Base-by-base conservation (phyloP, 2,113 vertebrate genomes). In the Empidonax traillii region DNA sequence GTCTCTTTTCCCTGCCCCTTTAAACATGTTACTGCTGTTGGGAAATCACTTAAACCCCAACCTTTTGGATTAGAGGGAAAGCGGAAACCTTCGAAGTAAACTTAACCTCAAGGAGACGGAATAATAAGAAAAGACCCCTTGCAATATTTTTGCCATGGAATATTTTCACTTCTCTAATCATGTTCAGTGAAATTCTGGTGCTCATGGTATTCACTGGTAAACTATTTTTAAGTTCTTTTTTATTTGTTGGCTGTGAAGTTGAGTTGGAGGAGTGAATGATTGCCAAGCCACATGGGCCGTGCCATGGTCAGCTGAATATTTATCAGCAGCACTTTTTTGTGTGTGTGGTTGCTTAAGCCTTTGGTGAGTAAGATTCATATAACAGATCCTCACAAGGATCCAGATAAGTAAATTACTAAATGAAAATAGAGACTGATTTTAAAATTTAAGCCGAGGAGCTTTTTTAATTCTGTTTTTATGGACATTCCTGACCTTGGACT, bases 1-100 rank as follows among this genome's bases (percentile, higher is more conserved):
- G 1, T n/a, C 17, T 84, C 25, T 72, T 63, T 41, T 63, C 65
- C 67, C 19, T 89, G 44, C 9, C 6, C 16, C 8, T 71, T 90
- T 68, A 33, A 22, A 37, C 0, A 0, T 35, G 11, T 1, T 33
- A 1, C 2, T 82, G 27, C 8, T 44, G 15, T 15, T 12, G 1
- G 17, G 31, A 88, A 82, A 68, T 58, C 37, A 44, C 37, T 69
- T 49, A 28, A 73, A 85, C 47, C n/a, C 14, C 43, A 58, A 4
- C 18, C 27, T 28, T 59, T 44, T 44, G 44, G 27, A n/a, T 27
- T 53, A 63, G 43, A 20, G 30, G 24, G 58, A 49, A 76, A 22
- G 43, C 5, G 6, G 13, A 68, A 63, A 35, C 8, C 68, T 56
- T 28, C 0, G 0, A 72, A 87, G 27, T 0, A 63, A 72, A 39